A percentile compares a stretch with the other conserved stretches of the same genome.
Conservation (phyloP, 2,888 invertebrate genomes). For the Chalcis sispes region DNA sequence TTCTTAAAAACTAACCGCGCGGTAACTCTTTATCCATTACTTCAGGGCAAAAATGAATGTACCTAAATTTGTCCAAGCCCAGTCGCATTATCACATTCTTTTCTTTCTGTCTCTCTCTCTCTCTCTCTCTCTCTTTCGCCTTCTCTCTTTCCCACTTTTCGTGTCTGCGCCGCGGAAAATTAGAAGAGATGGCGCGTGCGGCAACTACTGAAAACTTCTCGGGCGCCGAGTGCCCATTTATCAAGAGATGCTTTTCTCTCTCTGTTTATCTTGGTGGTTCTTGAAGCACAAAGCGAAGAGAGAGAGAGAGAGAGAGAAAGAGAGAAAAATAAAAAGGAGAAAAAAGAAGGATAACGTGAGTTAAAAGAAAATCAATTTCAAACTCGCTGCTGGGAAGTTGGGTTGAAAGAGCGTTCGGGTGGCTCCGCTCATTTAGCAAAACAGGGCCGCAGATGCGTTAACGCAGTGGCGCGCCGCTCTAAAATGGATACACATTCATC, state of each 20-base stretch:
- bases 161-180: slow-evolving; percentile 10
- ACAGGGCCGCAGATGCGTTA: slow-evolving; percentile 31
- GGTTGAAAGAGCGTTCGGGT: background rate
- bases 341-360: too few relatives aligned
- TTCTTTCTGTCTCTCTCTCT: background rate
- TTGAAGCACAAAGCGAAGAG: too few relatives aligned
- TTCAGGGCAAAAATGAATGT: background rate
- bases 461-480: too few relatives aligned
- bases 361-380: slow-evolving; percentile 34
- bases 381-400: slow-evolving; percentile 14
- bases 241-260: slow-evolving; percentile 14
- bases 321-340: too few relatives aligned
- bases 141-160: background rate
- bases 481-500: too few relatives aligned
- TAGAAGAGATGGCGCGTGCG: slow-evolving; percentile 30
- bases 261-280: too few relatives aligned
- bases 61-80: slow-evolving; percentile 18
- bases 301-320: background rate
- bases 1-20: background rate
- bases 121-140: slow-evolving; percentile 3
- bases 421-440: slow-evolving; percentile 33
- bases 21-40: background rate
- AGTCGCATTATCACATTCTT: too few relatives aligned
- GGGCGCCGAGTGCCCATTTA: slow-evolving; percentile 28
- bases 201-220: slow-evolving; percentile 19